Base-by-base conservation (phyloP, 2,888 invertebrate genomes). In the Lepas anatifera region DNA sequence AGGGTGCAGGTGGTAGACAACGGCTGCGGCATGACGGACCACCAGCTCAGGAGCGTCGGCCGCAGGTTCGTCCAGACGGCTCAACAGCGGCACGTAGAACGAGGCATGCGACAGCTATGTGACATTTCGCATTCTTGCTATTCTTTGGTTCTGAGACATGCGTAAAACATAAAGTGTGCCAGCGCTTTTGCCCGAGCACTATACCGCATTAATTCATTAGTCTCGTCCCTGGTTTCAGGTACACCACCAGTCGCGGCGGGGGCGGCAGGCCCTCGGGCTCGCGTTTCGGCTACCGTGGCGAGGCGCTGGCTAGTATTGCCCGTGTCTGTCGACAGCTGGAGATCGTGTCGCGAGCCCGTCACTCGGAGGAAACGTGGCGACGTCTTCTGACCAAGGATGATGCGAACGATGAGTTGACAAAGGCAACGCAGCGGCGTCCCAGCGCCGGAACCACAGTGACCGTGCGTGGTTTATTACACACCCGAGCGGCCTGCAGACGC, bases 1-100 rank as follows among this genome's bases (percentile, higher is more conserved):
- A 83, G 82, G 74, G 82, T 92, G 74, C 88, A 89, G 83, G 87
- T 91, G 10, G 83, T 90, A 50, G 92, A 92, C 77, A 89, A 91
- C 81, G 91, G 91, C 2, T 75, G 73, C 74, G 92, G 92, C 3
- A 85, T 92, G 41, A 75, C 79, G 3, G 78, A 81, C 75, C 76
- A 79, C 37, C 84, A 87, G 76, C 81, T 90, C 72, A 77, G 81
- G 67, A 73, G 80, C 35, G 76, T 89, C 67, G 90, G 88, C 22
- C 78, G 81, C 74, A 84, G 83, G 83, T 83, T n/a, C n/a, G n/a
- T n/a, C n/a, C n/a, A n/a, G n/a, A n/a, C n/a, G n/a, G n/a, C n/a
- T n/a, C n/a, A n/a, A n/a, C n/a, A n/a, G n/a, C n/a, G n/a, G n/a
- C n/a, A n/a, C n/a, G n/a, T n/a, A n/a, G n/a, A n/a, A n/a, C n/a